Conservation (phyloP, 2,888 invertebrate genomes). For the Allophyes oxyacanthae region DNA sequence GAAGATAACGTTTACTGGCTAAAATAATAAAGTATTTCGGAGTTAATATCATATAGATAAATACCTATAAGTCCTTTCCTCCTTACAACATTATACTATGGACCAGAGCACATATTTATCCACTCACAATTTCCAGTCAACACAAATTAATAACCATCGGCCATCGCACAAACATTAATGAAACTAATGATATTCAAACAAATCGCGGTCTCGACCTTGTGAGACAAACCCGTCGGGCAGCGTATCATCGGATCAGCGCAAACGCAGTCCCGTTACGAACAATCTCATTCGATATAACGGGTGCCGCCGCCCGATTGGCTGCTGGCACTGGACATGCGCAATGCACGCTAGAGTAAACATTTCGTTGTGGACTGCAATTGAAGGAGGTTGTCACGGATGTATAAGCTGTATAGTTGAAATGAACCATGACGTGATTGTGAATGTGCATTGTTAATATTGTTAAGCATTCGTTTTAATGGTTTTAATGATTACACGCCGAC, state of each 20-base stretch:
- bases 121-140: constrained; percentile 6
- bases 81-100: too few relatives aligned
- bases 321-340: constrained; percentile 46
- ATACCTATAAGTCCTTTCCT: too few relatives aligned
- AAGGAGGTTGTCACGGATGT: constrained; percentile 46
- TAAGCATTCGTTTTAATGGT: constrained; percentile 9
- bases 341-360: constrained; percentile 60
- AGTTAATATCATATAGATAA: too few relatives aligned
- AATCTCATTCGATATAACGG: constrained; percentile 74
- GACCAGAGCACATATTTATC: too few relatives aligned
- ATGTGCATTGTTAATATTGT: constrained; percentile 24
- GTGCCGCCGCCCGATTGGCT: constrained; percentile 61
- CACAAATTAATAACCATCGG: neutral
- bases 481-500: constrained; percentile 8
- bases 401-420: constrained; percentile 9
- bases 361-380: constrained; percentile 39
- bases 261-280: constrained; percentile 73
- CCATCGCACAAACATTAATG: constrained; percentile 42
- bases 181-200: constrained; percentile 55
- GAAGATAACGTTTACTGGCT: too few relatives aligned
- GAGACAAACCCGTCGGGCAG: constrained; percentile 50
- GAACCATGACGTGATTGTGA: constrained; percentile 32
- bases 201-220: constrained; percentile 58
- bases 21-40: too few relatives aligned
- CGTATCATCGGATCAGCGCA: constrained; percentile 54